Conservation (phyloP, 2,113 vertebrate genomes). For the Neotragus moschatus region DNA sequence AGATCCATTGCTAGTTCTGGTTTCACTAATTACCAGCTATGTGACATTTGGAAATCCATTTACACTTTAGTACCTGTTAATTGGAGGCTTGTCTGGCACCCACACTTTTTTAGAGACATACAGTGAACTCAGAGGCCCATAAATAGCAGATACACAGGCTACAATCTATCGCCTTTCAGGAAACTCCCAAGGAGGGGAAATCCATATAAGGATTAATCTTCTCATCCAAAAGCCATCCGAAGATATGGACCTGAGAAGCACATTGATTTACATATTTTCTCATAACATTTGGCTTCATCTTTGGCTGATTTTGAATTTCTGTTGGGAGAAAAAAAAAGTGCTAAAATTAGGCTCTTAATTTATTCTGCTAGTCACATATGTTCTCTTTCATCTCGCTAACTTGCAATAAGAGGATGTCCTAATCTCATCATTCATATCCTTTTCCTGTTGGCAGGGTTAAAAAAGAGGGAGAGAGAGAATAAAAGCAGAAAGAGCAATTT, state of each 20-base stretch:
- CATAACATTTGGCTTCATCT: not conserved
- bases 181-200: not conserved
- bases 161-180: not conserved
- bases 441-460: not conserved
- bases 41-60: slow-evolving; percentile 29
- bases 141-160: not conserved
- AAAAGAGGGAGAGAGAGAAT: not conserved
- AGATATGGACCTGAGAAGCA: not conserved
- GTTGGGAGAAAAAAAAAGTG: not conserved
- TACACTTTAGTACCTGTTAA: not conserved
- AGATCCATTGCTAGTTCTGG: not conserved
- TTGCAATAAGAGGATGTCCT: slow-evolving; percentile 44
- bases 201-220: not conserved
- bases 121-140: not conserved
- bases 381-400: slow-evolving; percentile 49
- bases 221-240: not conserved
- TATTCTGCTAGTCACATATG: slow-evolving; percentile 44
- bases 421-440: not conserved
- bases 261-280: not conserved
- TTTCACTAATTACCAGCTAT: slow-evolving; percentile 18
- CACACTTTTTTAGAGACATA: not conserved
- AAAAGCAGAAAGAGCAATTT: not conserved
- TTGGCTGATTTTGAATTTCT: slow-evolving; percentile 2
- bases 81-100: not conserved
- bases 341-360: slow-evolving; percentile 64